Conservation (phyloP, 2,113 vertebrate genomes). For the Tautogolabrus adspersus region DNA sequence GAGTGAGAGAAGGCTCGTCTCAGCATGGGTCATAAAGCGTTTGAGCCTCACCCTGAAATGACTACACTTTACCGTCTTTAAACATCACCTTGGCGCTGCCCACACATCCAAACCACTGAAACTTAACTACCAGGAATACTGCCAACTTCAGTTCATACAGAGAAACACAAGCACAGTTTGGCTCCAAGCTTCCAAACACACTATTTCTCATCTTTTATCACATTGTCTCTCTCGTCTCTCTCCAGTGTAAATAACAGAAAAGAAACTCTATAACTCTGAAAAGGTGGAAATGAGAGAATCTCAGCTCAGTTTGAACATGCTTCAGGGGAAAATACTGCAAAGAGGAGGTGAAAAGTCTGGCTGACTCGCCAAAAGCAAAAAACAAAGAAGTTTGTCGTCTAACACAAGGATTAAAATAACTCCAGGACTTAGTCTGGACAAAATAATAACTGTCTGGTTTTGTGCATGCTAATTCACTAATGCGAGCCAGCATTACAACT, state of each 20-base stretch:
- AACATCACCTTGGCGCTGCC: constrained; percentile 40
- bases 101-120: constrained; percentile 22
- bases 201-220: constrained; percentile 16
- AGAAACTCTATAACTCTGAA: not conserved
- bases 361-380: not conserved
- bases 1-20: not conserved
- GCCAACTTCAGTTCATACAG: constrained; percentile 19
- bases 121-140: not conserved
- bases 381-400: not conserved
- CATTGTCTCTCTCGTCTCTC: not conserved
- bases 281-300: too few species aligned
- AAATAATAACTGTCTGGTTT: constrained; percentile 14
- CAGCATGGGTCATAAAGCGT: constrained; percentile 23
- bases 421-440: not conserved
- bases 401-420: constrained; percentile 20
- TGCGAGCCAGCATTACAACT: constrained; percentile 19
- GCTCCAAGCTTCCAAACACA: constrained; percentile 21
- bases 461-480: constrained; percentile 13
- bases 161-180: constrained; percentile 17
- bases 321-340: constrained; percentile 22
- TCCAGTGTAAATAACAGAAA: not conserved
- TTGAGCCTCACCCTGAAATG: constrained; percentile 53
- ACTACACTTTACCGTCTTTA: constrained; percentile 28
- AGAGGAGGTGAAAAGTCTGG: not conserved
- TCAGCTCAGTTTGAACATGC: not conserved